Conservation (phyloP, 2,797 vertebrate species). For the Nyctibius grandis region DNA sequence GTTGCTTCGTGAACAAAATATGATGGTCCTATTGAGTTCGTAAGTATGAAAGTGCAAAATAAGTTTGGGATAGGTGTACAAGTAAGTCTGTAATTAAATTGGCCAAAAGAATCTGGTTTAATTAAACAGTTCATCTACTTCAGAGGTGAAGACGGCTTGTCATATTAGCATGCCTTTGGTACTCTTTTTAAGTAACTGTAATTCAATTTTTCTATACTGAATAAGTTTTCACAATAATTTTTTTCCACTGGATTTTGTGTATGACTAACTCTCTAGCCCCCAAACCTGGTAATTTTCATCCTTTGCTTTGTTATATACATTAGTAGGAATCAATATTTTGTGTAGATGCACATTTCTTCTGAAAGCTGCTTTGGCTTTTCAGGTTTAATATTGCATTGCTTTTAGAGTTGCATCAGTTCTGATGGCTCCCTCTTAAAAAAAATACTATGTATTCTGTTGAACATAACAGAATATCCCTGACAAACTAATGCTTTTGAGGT, state of each 20-base stretch:
- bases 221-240: background rate
- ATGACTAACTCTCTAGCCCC: background rate
- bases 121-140: background rate
- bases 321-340: background rate
- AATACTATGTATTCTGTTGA: background rate
- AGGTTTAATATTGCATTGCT: background rate
- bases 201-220: background rate
- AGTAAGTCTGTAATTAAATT: background rate
- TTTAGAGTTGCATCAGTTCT: background rate
- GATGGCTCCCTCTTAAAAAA: background rate
- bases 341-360: background rate
- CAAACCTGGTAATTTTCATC: background rate
- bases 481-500: background rate
- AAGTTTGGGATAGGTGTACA: background rate
- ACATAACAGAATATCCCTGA: background rate
- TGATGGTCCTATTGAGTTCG: background rate
- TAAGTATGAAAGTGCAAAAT: background rate
- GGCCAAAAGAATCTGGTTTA: background rate
- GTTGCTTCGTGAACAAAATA: background rate
- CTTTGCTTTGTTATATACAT: background rate
- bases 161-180: background rate
- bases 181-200: background rate
- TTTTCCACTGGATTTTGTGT: background rate
- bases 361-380: background rate
- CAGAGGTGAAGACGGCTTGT: background rate